Base-by-base conservation (phyloP, 2,113 vertebrate genomes). In the Hippocampus mohnikei region DNA sequence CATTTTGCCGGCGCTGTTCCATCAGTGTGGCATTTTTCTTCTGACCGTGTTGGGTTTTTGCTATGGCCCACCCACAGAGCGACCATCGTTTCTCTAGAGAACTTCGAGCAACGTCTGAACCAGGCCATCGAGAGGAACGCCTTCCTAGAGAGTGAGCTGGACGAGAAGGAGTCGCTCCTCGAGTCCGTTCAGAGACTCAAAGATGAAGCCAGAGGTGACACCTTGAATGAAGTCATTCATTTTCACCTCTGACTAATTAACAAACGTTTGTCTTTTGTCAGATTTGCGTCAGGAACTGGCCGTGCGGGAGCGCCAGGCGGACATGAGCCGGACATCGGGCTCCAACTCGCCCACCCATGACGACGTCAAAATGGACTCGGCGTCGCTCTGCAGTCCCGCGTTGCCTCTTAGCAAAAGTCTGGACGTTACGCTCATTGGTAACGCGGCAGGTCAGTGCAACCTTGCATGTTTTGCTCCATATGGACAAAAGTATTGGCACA, bases 61-160 rank as follows among this genome's bases (percentile, higher is more conserved):
- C 23, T 12, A 2, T 7, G 18, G 23, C 3, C 12, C 16, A 5
- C 33, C 9, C 8, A 69, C 90, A 99, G 97, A 87, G 95, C 97
- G 42, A 98, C 96, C 27, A 98, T 98, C 73, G 93, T 95, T 88
- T 99, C 97, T 29, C 90, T 99, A 91, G 97, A 99, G 92, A 97
- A 96, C 88, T 99, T 98, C 67, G 97, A 99, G 88, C 95, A 96
- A 86, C 94, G 96, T 76, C 91, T 98, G 88, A 99, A 99, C 92
- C 96, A 98, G 89, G 96, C 96, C 78, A 99, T 98, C 75, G 97
- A 99, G 90, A 93, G 97, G 88, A 99, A 99, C 64, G 97, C 97
- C 0, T 99, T 99, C 91, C 93, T 99, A 87, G 97, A 99, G 91
- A 98, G 96, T 40, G 97, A 99, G 78, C 92, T 99, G 81, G 97